Evolutionary conservation across 92 coral and sea anemone genomes (phyloP).

Genomic region (Isaurus tuberculatus): DNA sequence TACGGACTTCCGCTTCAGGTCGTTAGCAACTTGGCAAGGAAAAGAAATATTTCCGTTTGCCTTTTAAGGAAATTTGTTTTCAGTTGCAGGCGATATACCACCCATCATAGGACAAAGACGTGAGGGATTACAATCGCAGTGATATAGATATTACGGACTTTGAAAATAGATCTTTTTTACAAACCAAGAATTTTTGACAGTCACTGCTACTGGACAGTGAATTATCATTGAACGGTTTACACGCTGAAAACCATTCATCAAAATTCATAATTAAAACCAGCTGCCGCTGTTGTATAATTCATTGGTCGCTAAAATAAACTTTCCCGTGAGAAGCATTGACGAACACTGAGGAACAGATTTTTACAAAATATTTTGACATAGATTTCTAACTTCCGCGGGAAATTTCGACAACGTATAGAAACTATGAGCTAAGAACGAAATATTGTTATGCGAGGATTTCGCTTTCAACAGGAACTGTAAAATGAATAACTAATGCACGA

Average conservation of each 20-base stretch:
- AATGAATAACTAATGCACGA: neutral
- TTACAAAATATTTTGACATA: neutral
- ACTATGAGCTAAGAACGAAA: neutral
- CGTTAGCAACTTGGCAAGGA: conserved; percentile 5
- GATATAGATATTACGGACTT: no score
- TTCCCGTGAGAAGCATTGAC: conserved; percentile 31
- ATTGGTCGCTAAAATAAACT: conserved; percentile 19
- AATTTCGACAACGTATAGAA: neutral
- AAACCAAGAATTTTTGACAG: neutral
- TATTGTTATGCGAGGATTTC: neutral
- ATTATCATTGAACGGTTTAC: neutral
- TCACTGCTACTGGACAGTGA: neutral
- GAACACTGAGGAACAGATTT: no score
- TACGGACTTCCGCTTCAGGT: conserved; percentile 18
- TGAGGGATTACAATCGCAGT: neutral
- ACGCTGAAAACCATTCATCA: conserved; percentile 19
- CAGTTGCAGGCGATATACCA: neutral
- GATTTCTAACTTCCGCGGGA: neutral
- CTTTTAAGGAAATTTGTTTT: conserved; percentile 17
- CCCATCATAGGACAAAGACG: neutral
- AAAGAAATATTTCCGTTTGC: neutral
- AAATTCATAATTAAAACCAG: conserved; percentile 24
- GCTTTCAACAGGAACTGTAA: conserved; percentile 2
- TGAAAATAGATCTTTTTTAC: neutral
- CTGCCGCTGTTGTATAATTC: conserved; percentile 29